Evolutionary conservation across 2,113 vertebrate genomes (phyloP).

Genomic region (Rhabdornis inornatus): DNA sequence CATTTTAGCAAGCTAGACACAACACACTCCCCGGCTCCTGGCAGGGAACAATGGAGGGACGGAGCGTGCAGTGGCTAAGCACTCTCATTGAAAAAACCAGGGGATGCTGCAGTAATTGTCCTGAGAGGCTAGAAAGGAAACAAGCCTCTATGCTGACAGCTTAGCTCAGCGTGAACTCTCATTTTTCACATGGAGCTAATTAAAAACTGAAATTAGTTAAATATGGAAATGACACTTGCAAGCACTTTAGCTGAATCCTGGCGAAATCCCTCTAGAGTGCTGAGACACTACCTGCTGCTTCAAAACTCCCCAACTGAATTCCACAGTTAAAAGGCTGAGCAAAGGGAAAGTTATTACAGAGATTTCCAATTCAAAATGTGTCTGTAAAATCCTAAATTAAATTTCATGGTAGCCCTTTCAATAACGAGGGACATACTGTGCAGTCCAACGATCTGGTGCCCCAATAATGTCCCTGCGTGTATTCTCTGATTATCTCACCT

Average conservation of each 20-base stretch:
- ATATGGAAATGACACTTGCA: slow-evolving; percentile 88
- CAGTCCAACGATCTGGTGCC: slow-evolving; percentile 50
- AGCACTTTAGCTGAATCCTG: slow-evolving; percentile 85
- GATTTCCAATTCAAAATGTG: slow-evolving; percentile 76
- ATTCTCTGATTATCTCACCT: slow-evolving; percentile 63
- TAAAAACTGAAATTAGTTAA: slow-evolving; percentile 90
- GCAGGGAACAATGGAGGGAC: slow-evolving; percentile 43
- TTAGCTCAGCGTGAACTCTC: slow-evolving; percentile 82
- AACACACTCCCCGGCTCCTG: slow-evolving; percentile 10
- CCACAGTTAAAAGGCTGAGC: slow-evolving; percentile 84
- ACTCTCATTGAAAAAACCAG: slow-evolving; percentile 68
- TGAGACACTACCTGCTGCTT: slow-evolving; percentile 82
- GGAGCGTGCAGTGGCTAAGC: slow-evolving; percentile 48
- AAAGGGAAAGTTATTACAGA: slow-evolving; percentile 81
- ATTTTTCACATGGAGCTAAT: slow-evolving; percentile 87
- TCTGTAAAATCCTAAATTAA: slow-evolving; percentile 81
- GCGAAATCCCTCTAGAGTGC: slow-evolving; percentile 81
- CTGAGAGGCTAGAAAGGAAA: slow-evolving; percentile 84
- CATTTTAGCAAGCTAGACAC: slow-evolving; percentile 13
- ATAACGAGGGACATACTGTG: slow-evolving; percentile 51
- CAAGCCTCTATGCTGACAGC: slow-evolving; percentile 80
- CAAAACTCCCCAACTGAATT: slow-evolving; percentile 80
- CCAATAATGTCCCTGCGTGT: slow-evolving; percentile 27
- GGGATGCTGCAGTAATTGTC: slow-evolving; percentile 77
- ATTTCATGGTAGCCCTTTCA: slow-evolving; percentile 79